phyloP scores from a whole-genome alignment of 2,888 invertebrate genomes.

The Fragum sueziense region DNA sequence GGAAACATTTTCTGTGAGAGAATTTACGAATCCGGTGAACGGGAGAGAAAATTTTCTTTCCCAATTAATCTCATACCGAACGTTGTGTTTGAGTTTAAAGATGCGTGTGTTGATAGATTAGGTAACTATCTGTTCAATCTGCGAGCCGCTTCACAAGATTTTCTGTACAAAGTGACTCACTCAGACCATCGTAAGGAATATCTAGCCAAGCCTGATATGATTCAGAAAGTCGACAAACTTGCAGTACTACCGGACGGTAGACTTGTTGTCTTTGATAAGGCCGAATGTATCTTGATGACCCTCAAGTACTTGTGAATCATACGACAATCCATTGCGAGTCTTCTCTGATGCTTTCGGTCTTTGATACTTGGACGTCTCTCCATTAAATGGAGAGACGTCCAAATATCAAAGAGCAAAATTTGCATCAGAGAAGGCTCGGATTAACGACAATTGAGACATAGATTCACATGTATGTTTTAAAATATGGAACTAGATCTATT shows the following conservation, averaged over 20 bases:
- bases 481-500: no score
- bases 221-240: conserved; percentile 56
- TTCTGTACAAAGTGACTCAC: conserved; percentile 44
- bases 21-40: conserved; percentile 38
- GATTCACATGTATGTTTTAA: no score
- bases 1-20: conserved; percentile 50
- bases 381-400: no score
- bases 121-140: conserved; percentile 51
- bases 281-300: conserved; percentile 56
- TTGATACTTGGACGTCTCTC: no score
- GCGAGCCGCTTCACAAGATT: conserved; percentile 32
- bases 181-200: conserved; percentile 40
- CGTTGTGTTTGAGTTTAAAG: conserved; percentile 39
- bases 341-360: no score
- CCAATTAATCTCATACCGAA: conserved; percentile 17
- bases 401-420: no score
- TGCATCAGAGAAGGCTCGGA: no score
- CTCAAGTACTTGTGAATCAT: conserved; percentile 39
- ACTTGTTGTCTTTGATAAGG: conserved; percentile 55
- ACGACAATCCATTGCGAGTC: no score
- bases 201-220: conserved; percentile 57
- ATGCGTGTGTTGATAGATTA: conserved; percentile 52
- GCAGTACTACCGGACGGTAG: conserved; percentile 56
- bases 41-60: conserved; percentile 42
- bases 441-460: no score